Conservation (phyloP, 2,113 vertebrate species). For the Dendrocopos noguchii region DNA sequence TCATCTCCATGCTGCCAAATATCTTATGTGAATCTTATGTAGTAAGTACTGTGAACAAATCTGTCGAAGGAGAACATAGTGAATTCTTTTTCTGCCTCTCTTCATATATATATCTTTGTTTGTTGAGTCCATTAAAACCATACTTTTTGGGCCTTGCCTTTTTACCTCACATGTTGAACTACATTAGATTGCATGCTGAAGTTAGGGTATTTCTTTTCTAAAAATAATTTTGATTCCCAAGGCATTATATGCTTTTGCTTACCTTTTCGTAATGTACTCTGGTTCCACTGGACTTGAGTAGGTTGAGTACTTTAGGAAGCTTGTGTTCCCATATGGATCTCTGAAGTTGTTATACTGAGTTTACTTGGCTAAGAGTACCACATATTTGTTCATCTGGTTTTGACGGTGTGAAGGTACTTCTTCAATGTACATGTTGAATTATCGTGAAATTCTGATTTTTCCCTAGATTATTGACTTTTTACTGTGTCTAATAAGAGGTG, state of each 20-base stretch:
- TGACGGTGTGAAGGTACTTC: neutral
- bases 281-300: neutral
- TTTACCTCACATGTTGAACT: neutral
- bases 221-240: neutral
- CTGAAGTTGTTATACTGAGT: neutral
- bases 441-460: neutral
- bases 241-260: neutral
- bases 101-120: neutral
- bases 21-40: neutral
- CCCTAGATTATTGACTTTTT: neutral
- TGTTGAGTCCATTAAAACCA: neutral
- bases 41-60: neutral
- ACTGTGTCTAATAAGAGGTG: neutral
- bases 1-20: neutral
- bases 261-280: neutral
- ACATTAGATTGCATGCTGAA: neutral
- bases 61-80: neutral
- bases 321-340: neutral
- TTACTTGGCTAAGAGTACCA: neutral
- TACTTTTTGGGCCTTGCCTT: neutral
- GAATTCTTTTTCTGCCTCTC: neutral
- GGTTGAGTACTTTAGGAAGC: neutral
- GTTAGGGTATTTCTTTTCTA: neutral
- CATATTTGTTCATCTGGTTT: neutral
- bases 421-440: neutral